Percentiles rank a stretch among this genome's conserved stretches.
Evolutionary conservation across 2,113 vertebrate genomes (phyloP).

Genomic region (Hippocampus zosterae): DNA sequence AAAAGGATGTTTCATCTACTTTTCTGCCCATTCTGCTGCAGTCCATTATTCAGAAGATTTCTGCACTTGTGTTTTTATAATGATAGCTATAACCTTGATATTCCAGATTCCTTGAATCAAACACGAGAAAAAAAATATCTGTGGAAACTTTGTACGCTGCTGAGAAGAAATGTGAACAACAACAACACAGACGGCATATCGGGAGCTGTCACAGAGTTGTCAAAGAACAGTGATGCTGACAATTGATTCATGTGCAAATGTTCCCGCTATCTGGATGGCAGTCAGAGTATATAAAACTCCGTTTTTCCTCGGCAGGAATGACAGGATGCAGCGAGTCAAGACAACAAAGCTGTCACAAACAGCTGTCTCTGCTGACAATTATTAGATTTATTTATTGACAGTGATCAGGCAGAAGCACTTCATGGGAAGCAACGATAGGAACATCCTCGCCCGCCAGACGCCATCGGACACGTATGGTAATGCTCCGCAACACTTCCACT

Average conservation of each 20-base stretch:
- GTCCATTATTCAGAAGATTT: slow-evolving; percentile 65
- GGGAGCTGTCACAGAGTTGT: slow-evolving; percentile 80
- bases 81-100: slow-evolving; percentile 74
- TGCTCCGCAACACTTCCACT: slow-evolving; percentile 54
- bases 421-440: slow-evolving; percentile 66
- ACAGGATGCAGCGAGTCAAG: slow-evolving; percentile 90
- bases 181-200: slow-evolving; percentile 76
- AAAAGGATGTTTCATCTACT: slow-evolving; percentile 65
- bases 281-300: slow-evolving; percentile 86
- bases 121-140: slow-evolving; percentile 48
- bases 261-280: slow-evolving; percentile 85
- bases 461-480: slow-evolving; percentile 60
- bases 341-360: slow-evolving; percentile 95
- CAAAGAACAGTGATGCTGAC: slow-evolving; percentile 86
- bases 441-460: slow-evolving; percentile 67
- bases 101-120: slow-evolving; percentile 63
- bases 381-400: slow-evolving; percentile 79
- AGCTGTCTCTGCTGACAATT: slow-evolving; percentile 84
- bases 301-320: slow-evolving; percentile 84
- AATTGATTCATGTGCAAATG: slow-evolving; percentile 98
- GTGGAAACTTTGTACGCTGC: slow-evolving; percentile 63
- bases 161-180: slow-evolving; percentile 68
- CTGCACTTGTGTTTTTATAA: slow-evolving; percentile 64
- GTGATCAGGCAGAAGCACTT: slow-evolving; percentile 71
- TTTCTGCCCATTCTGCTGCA: slow-evolving; percentile 58